A percentile compares a stretch with the other conserved stretches of the same genome.
Evolutionary conservation across 2,113 vertebrate species (phyloP).

Genomic region (Prionailurus viverrinus): DNA sequence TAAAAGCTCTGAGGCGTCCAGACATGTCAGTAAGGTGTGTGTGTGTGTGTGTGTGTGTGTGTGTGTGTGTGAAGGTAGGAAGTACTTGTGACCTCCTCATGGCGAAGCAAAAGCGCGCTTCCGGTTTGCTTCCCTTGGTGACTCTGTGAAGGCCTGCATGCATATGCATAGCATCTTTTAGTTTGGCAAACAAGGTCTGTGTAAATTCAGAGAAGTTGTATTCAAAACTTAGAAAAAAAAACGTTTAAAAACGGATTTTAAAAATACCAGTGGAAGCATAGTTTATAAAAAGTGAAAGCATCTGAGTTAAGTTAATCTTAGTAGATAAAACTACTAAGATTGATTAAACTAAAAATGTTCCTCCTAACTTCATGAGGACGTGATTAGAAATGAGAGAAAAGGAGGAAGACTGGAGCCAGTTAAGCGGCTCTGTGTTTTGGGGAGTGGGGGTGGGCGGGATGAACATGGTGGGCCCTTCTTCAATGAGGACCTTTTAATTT

Average conservation of each 20-base stretch:
- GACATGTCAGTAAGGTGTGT: background rate
- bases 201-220: background rate
- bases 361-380: background rate
- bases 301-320: background rate
- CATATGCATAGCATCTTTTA: background rate
- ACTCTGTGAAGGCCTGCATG: background rate
- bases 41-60: background rate
- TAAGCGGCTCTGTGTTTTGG: background rate
- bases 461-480: conserved; percentile 20
- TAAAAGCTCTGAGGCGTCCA: background rate
- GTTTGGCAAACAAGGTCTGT: background rate
- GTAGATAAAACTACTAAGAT: conserved; percentile 29
- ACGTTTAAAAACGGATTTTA: background rate
- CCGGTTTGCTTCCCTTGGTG: background rate
- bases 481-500: conserved; percentile 74
- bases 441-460: background rate
- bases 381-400: background rate
- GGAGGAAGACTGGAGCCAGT: background rate
- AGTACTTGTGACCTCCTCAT: background rate
- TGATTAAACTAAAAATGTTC: background rate
- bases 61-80: background rate
- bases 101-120: background rate
- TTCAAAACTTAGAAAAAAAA: background rate
- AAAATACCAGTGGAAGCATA: background rate
- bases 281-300: background rate